These are phyloP conservation scores for Theocolax elegans DNA, from an alignment of 1,140 invertebrate species.

Conservation along the genomic window DNA sequence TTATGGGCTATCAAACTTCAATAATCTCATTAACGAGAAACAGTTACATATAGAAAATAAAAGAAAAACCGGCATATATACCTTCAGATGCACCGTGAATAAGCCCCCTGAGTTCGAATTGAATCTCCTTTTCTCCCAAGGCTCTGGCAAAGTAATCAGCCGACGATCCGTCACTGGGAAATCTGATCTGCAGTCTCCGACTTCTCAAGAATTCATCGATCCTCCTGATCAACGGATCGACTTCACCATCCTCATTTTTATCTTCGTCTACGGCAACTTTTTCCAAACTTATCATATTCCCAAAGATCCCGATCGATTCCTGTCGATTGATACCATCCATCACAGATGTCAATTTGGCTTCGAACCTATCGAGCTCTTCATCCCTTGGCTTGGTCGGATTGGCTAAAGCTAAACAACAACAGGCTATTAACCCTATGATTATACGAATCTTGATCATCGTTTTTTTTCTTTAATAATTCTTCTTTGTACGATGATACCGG, in stretches of 20 bases:
- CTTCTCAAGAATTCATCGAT: slow-evolving; percentile 59
- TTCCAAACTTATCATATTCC: slow-evolving; percentile 58
- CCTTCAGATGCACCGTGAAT: slow-evolving; percentile 61
- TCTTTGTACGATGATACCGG: background rate
- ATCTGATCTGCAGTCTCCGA: slow-evolving; percentile 53
- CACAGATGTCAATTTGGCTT: slow-evolving; percentile 50
- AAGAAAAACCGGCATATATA: slow-evolving; percentile 47
- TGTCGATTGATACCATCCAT: slow-evolving; percentile 57
- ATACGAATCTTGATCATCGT: slow-evolving; percentile 42
- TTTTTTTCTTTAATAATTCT: slow-evolving; percentile 8
- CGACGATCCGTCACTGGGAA: slow-evolving; percentile 59
- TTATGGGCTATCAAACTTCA: no score
- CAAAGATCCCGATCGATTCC: slow-evolving; percentile 54
- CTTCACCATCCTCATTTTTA: slow-evolving; percentile 4
- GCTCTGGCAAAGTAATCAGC: slow-evolving; percentile 61
- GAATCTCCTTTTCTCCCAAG: slow-evolving; percentile 56
- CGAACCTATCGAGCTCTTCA: slow-evolving; percentile 42
- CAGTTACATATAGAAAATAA: no score
- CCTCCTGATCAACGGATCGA: slow-evolving; percentile 57
- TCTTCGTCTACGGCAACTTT: slow-evolving; percentile 48
- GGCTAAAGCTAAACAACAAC: slow-evolving; percentile 43
- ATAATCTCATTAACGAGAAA: no score
- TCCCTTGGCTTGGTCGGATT: slow-evolving; percentile 31
- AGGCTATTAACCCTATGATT: slow-evolving; percentile 38
- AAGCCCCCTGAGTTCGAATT: slow-evolving; percentile 55